Evolutionary conservation across 1,140 invertebrate genomes (phyloP), one percentile per base, ranked within the genome.

Genomic region (Whitmania pigra): DNA sequence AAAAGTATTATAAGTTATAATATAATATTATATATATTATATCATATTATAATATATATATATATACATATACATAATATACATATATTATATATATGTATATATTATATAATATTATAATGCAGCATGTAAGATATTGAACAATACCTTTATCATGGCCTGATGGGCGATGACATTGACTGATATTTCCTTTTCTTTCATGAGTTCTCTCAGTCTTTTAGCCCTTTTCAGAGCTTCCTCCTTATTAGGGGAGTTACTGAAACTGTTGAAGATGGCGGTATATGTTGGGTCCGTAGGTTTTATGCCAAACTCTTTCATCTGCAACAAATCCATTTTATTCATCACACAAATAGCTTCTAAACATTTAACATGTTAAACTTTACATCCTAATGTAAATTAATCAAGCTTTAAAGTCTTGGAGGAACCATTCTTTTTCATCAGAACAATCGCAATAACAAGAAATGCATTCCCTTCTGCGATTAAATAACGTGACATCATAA

Each of bases 181-280:
- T 66, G 85, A 77, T 75, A 88, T 82, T 7, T 85, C 84, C 76
- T 89, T 89, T 73, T 88, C 85, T 63, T 85, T 78, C 84, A 93
- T 88, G 25, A 87, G 81, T 74, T 87, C 80, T 70, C 87, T 80
- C 40, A 94, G 82, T 73, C 86, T 77, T 40, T 80, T 84, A 0
- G 90, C 90, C 77, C 86, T 82, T 66, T 84, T 82, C 40, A 89
- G 79, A 31, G 88, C 88, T 79, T 89, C 86, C 29, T 82, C 77
- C 31, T 76, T 72, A 80, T 84, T 87, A 0, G 90, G 89, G 71
- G 87, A 89, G 80, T 92, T 89, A 13, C 90, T 86, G 82, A 92
- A 94, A 13, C 90, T 88, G 83, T 93, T 91, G 78, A 96, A 89
- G 20, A 97, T 82, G 71, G 88, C 88, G 18, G 90, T 93, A 77